Conservation (phyloP, 1,140 invertebrate genomes). For the Teleogryllus occipitalis region DNA sequence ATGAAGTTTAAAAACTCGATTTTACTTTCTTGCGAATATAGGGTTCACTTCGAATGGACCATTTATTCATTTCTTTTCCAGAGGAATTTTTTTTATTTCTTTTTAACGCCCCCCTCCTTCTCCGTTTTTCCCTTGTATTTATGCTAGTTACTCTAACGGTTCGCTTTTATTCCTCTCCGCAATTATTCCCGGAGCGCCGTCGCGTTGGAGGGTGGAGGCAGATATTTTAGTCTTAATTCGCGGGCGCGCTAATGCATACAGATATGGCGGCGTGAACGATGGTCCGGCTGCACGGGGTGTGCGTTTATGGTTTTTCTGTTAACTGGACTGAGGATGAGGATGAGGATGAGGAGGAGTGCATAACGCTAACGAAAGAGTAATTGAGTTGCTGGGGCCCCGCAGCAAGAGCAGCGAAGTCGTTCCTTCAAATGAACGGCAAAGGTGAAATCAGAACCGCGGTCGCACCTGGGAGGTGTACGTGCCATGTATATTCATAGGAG, state of each 20-base stretch:
- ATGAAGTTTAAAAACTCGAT: constrained; percentile 5
- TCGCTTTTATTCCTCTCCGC: background rate
- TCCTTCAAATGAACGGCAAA: no score
- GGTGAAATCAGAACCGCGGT: no score
- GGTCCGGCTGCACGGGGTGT: background rate
- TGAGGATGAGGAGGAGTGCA: background rate
- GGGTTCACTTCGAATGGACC: constrained; percentile 3
- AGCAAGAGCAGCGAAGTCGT: no score
- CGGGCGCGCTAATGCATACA: background rate
- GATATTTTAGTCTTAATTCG: background rate
- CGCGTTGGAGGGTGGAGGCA: background rate
- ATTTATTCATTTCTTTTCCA: constrained; percentile 2
- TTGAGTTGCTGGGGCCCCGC: no score
- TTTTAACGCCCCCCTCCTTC: background rate
- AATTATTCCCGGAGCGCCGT: background rate
- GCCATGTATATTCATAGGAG: no score
- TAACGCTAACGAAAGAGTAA: background rate
- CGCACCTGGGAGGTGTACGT: no score
- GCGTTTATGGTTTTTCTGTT: background rate
- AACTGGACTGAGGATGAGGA: background rate
- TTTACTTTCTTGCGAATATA: constrained; percentile 1
- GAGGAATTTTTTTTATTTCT: background rate
- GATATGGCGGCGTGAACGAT: background rate
- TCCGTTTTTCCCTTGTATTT: background rate
- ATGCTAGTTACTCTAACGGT: background rate